phyloP scores from a whole-genome alignment of 2,888 invertebrate genomes.

The Polymixis flavicincta region DNA sequence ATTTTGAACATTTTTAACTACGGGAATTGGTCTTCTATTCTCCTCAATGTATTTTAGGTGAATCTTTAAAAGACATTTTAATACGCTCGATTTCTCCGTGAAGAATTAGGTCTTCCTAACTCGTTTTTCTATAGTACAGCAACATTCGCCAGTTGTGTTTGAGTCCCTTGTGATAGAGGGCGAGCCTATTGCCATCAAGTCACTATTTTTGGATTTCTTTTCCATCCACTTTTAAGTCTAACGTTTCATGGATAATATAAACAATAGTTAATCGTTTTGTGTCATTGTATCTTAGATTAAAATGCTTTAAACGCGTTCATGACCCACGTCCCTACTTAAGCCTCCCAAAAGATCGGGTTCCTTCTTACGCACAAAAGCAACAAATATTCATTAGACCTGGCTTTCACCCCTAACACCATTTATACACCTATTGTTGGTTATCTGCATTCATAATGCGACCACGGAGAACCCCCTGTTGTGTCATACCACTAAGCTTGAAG shows the following conservation, averaged over 20 bases:
- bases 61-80: not conserved
- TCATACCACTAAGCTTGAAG: slow-evolving; percentile 34
- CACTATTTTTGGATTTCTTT: too few species aligned
- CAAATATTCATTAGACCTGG: slow-evolving; percentile 56
- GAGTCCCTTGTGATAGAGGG: not conserved
- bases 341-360: slow-evolving; percentile 28
- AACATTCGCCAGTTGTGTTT: not conserved
- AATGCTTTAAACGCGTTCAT: slow-evolving; percentile 8
- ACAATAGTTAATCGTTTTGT: not conserved
- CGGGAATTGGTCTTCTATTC: too few species aligned
- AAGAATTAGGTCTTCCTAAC: too few species aligned
- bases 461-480: slow-evolving; percentile 17
- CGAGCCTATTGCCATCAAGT: not conserved
- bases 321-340: slow-evolving; percentile 26
- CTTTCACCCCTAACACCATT: slow-evolving; percentile 46
- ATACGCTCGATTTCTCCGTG: not conserved
- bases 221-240: not conserved
- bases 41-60: not conserved
- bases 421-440: slow-evolving; percentile 53
- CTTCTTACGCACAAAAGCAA: slow-evolving; percentile 25
- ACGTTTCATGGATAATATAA: not conserved
- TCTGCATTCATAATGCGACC: slow-evolving; percentile 49
- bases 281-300: slow-evolving; percentile 21
- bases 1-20: too few species aligned
- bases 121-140: not conserved